These are phyloP conservation scores for Gobiocypris rarus DNA, from an alignment of 2,113 vertebrate species.

Conservation along the genomic window DNA sequence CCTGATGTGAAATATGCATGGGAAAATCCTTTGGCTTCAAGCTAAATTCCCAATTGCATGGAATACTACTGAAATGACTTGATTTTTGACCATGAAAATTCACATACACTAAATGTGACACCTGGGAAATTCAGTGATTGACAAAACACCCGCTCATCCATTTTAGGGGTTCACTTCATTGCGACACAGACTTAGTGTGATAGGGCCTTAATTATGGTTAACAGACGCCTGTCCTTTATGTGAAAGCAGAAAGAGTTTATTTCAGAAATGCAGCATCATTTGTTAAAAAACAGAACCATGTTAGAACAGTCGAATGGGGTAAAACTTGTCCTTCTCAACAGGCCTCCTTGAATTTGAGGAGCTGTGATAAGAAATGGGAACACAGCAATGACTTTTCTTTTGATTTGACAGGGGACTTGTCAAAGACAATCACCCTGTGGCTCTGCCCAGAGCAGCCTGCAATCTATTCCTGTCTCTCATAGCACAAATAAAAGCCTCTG, in stretches of 20 bases:
- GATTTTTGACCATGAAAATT: too few relatives aligned
- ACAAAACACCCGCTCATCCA: neutral
- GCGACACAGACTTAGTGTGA: too few relatives aligned
- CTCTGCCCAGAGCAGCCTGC: conserved; percentile 8
- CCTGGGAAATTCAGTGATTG: too few relatives aligned
- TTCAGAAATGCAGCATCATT: too few relatives aligned
- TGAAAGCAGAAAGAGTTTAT: neutral
- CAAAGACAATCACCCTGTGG: conserved; percentile 19
- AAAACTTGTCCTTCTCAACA: neutral
- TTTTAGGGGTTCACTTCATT: neutral
- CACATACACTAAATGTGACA: too few relatives aligned
- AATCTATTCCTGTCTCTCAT: conserved; percentile 23
- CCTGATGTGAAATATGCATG: neutral
- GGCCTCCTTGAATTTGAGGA: conserved; percentile 4
- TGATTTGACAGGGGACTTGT: conserved; percentile 27
- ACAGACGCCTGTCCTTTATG: neutral
- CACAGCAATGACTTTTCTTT: conserved; percentile 10
- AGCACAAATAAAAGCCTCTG: conserved; percentile 19
- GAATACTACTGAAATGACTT: neutral
- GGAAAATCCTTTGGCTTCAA: neutral
- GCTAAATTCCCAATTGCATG: neutral
- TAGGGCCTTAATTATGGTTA: neutral
- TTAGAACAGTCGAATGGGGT: neutral
- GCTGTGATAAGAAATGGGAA: neutral
- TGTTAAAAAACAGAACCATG: neutral